These are phyloP conservation scores for Megalops cyprinoides DNA, from an alignment of 2,797 vertebrate genomes.

Conservation along the genomic window DNA sequence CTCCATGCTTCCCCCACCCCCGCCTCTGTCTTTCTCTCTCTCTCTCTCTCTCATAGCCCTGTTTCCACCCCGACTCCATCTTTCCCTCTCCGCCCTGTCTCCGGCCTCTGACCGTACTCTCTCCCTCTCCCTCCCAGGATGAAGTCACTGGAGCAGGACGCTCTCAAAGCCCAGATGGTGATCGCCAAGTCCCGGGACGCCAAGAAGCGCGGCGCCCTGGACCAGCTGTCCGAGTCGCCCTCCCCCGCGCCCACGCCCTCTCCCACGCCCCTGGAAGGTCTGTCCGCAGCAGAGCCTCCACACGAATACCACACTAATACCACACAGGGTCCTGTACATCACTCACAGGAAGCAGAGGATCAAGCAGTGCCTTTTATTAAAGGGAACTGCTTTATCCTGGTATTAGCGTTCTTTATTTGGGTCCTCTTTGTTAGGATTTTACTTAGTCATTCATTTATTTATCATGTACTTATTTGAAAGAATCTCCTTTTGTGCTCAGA, in stretches of 20 bases:
- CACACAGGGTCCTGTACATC: not conserved
- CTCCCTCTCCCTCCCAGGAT: conserved; percentile 75
- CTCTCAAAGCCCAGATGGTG: conserved; percentile 96
- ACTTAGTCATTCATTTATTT: too few relatives aligned
- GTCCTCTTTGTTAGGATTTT: too few relatives aligned
- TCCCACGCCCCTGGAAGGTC: conserved; percentile 93
- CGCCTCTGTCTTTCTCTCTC: conserved; percentile 33
- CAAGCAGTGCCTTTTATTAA: not conserved
- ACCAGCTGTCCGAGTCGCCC: conserved; percentile 89
- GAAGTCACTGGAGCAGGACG: conserved; percentile 97
- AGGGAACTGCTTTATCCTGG: too few relatives aligned
- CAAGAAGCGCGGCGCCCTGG: conserved; percentile 86
- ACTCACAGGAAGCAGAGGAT: too few relatives aligned
- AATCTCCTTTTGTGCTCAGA: too few relatives aligned
- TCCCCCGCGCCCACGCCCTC: conserved; percentile 90
- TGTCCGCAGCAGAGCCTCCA: not conserved
- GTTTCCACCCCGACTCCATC: conserved; percentile 22
- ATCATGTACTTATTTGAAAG: too few relatives aligned
- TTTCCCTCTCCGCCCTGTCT: conserved; percentile 33
- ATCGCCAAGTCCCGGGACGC: conserved; percentile 95
- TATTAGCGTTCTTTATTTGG: too few relatives aligned
- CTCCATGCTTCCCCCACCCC: conserved; percentile 3
- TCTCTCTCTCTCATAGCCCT: not conserved
- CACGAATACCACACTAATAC: not conserved
- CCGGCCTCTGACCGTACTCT: not conserved